phyloP scores from a whole-genome alignment of 2,888 invertebrate species.

The Zygothrica quintamaculata region DNA sequence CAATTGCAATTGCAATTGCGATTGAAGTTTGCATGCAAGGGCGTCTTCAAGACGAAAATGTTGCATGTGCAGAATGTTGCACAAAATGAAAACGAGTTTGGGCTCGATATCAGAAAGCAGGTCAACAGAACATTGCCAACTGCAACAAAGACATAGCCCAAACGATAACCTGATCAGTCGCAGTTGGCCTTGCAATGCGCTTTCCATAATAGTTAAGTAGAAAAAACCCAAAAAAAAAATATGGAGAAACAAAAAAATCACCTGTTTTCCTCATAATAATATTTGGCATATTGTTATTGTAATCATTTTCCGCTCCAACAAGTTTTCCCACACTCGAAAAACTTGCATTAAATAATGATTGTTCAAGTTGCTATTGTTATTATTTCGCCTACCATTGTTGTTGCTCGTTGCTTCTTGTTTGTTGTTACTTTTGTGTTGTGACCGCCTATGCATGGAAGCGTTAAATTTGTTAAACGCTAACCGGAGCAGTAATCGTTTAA shows the following conservation, averaged over 20 bases:
- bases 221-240: too few species aligned
- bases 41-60: slow-evolving; percentile 45
- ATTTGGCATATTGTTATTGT: slow-evolving; percentile 40
- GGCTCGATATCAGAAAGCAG: slow-evolving; percentile 69
- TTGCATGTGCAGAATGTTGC: slow-evolving; percentile 50
- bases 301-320: slow-evolving; percentile 65
- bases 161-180: slow-evolving; percentile 33
- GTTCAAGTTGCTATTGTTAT: slow-evolving; percentile 43
- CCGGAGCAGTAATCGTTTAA: slow-evolving; percentile 41
- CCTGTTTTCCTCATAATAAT: slow-evolving; percentile 46
- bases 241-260: too few species aligned
- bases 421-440: slow-evolving; percentile 22
- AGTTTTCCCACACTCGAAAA: slow-evolving; percentile 70
- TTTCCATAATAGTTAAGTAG: slow-evolving; percentile 60
- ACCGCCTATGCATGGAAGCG: slow-evolving; percentile 52
- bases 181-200: slow-evolving; percentile 58
- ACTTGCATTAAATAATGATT: slow-evolving; percentile 65
- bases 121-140: slow-evolving; percentile 71
- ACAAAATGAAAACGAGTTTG: slow-evolving; percentile 75
- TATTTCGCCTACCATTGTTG: slow-evolving; percentile 10
- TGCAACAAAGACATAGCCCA: slow-evolving; percentile 19
- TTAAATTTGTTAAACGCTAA: slow-evolving; percentile 55
- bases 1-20: neutral
- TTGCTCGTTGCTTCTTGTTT: too few species aligned
- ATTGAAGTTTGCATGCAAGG: slow-evolving; percentile 53